Evolutionary conservation across 1,140 invertebrate genomes (phyloP), one percentile per base, ranked within the genome.

Genomic region (Papilio aristodemus): DNA sequence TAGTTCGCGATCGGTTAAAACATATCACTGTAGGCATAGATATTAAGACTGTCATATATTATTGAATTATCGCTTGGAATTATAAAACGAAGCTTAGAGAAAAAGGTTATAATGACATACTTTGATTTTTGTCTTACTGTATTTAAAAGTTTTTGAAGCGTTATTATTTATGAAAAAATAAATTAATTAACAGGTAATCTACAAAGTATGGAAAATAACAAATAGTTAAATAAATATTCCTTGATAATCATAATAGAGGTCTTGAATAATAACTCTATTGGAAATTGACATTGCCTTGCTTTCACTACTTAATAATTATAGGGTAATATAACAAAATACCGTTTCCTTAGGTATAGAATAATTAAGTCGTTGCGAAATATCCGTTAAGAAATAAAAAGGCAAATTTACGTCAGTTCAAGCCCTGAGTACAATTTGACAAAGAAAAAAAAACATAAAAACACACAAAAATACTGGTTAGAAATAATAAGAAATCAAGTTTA

Each of bases 1-100:
- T 27, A 66, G 41, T 32, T 50, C 14, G n/a, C 36, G 5, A 22
- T 22, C 46, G 39, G 41, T n/a, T 46, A 50, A 66, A 64, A 25
- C 25, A 54, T 9, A 54, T 22, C 11, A 25, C 22, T 25, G 22
- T 54, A 22, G 46, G 19, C 19, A 11, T 54, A 22, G 11, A 11
- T 5, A 19, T 54, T 54, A 43, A 2, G 6, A 50, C 46, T 50
- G 46, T 11, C n/a, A 50, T 50, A n/a, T 50, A 8, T 50, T 1
- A 9, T 22, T 19, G 6, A 46, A 17, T 9, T 22, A 25, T 39
- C 38, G 13, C 38, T 8, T 22, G 8, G 7, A 22, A 9, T 1
- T 22, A 22, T 22, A 22, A 50, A 32, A 32, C 27, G 27, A 32
- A 32, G 6, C 27, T 3, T 32, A 32, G n/a, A n/a, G n/a, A n/a